Evolutionary conservation across 2,797 vertebrate genomes (phyloP).

Genomic region (Apodemus agrarius): DNA sequence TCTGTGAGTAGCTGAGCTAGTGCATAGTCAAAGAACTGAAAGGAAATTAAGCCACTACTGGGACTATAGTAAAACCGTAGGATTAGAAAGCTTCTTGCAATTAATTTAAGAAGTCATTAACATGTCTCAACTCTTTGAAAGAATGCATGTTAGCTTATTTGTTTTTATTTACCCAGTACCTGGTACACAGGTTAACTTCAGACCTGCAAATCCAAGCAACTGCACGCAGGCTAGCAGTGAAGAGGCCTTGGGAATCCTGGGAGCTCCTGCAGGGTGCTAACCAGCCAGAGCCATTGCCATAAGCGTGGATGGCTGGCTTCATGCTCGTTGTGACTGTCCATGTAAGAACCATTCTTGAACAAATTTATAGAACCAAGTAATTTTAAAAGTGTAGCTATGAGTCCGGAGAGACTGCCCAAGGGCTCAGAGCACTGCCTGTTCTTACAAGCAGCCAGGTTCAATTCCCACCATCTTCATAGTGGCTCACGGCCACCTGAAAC

Average conservation of each 20-base stretch:
- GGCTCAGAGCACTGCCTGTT: background rate
- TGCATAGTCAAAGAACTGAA: slow-evolving; percentile 6
- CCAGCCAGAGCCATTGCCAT: background rate
- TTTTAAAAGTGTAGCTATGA: background rate
- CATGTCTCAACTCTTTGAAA: background rate
- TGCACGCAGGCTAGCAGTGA: background rate
- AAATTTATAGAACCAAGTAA: background rate
- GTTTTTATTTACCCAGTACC: background rate
- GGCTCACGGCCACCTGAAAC: background rate
- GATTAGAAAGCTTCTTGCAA: background rate
- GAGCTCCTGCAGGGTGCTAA: background rate
- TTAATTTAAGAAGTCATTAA: slow-evolving; percentile 5
- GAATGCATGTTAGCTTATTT: background rate
- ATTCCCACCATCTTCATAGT: background rate
- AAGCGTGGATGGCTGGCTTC: background rate
- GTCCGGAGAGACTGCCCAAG: background rate
- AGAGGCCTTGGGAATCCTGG: background rate
- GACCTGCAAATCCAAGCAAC: background rate
- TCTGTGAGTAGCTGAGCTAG: background rate
- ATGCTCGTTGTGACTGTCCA: background rate
- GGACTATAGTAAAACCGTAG: background rate
- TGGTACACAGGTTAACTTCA: background rate
- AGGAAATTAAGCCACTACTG: background rate
- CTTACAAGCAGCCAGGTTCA: background rate
- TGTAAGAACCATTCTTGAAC: background rate